phyloP scores from a whole-genome alignment of 2,113 vertebrate genomes.

The Callaeas wilsoni region DNA sequence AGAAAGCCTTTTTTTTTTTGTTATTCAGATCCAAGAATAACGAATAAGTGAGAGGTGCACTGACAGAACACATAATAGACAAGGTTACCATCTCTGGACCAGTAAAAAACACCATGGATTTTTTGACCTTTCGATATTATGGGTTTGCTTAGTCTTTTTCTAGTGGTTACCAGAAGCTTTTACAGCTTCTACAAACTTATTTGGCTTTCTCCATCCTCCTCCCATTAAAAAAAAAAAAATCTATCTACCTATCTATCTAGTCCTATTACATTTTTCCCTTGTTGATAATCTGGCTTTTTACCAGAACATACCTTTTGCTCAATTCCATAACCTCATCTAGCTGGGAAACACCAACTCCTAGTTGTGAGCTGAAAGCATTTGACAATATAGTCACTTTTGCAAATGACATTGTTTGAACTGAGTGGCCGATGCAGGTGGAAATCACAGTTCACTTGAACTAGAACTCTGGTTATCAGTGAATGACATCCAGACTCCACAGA shows the following conservation, averaged over 20 bases:
- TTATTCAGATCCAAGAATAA: not conserved
- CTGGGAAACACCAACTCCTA: not conserved
- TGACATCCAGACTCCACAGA: not conserved
- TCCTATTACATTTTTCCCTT: not conserved
- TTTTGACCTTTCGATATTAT: not conserved
- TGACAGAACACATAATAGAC: not conserved
- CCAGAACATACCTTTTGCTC: not conserved
- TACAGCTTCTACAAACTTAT: not conserved
- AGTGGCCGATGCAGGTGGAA: not conserved
- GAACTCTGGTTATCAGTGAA: not conserved
- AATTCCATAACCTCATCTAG: not conserved
- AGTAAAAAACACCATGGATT: not conserved
- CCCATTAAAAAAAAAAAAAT: not conserved
- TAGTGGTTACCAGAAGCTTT: not conserved
- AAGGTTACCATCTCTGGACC: not conserved
- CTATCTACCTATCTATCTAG: not conserved
- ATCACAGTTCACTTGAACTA: not conserved
- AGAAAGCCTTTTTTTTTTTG: not conserved
- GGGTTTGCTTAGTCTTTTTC: not conserved
- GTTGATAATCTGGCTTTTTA: not conserved
- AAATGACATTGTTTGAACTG: not conserved
- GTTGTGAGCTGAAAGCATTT: not conserved
- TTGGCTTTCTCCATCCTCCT: not conserved
- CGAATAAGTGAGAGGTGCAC: not conserved
- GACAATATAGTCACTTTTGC: not conserved